A percentile compares a stretch with the other conserved stretches of the same genome.
Conservation (phyloP, 2,888 invertebrate species). For the Nemotelus pantherinus region DNA sequence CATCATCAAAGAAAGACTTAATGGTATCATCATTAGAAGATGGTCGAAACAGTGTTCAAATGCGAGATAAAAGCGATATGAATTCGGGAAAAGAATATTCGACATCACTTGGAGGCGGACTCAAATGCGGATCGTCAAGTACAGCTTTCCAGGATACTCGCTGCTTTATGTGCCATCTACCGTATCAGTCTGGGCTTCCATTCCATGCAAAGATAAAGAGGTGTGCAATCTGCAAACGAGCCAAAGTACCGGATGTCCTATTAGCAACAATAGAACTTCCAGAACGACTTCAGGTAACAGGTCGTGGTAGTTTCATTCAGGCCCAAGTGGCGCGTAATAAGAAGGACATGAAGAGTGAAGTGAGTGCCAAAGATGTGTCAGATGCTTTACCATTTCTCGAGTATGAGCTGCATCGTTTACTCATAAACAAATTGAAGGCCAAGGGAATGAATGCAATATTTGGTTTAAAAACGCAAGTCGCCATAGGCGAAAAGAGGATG, state of each 20-base stretch:
- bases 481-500: slow-evolving; percentile 88
- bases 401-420: slow-evolving; percentile 91
- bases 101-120: slow-evolving; percentile 53
- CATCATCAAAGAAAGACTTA: slow-evolving; percentile 56
- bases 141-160: slow-evolving; percentile 52
- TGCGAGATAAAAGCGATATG: slow-evolving; percentile 32
- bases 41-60: slow-evolving; percentile 53
- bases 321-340: slow-evolving; percentile 81
- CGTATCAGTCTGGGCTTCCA: slow-evolving; percentile 80
- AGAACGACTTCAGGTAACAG: slow-evolving; percentile 76
- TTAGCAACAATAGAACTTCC: slow-evolving; percentile 90
- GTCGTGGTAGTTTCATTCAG: slow-evolving; percentile 75
- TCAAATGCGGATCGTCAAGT: slow-evolving; percentile 44
- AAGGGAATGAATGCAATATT: slow-evolving; percentile 96
- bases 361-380: slow-evolving; percentile 92
- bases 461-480: slow-evolving; percentile 81
- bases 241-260: slow-evolving; percentile 89
- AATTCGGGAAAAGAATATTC: slow-evolving; percentile 54
- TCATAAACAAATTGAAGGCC: slow-evolving; percentile 89
- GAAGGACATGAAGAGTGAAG: slow-evolving; percentile 82
- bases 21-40: slow-evolving; percentile 68
- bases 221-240: slow-evolving; percentile 78
- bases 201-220: slow-evolving; percentile 77
- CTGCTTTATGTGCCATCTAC: slow-evolving; percentile 77
- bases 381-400: slow-evolving; percentile 95